phyloP scores from a whole-genome alignment of 2,888 invertebrate genomes.

The Epistrophella euchroma region DNA sequence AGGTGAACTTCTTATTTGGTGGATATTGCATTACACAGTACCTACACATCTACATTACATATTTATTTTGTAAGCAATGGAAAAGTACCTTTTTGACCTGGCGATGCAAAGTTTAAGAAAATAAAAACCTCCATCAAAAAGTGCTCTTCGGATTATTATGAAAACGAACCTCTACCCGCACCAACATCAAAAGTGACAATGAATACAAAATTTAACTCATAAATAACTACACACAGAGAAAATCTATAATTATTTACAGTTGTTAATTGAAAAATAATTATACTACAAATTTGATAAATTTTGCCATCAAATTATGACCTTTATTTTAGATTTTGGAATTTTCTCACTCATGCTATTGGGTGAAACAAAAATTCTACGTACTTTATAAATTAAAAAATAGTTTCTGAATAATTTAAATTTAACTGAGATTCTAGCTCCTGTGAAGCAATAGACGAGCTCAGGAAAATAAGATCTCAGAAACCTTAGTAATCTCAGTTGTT shows the following conservation, averaged over 20 bases:
- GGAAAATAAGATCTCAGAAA: no score
- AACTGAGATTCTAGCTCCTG: no score
- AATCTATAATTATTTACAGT: neutral
- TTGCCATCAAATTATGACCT: no score
- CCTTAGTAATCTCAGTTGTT: no score
- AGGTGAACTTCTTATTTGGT: slow-evolving; percentile 34
- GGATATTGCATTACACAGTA: slow-evolving; percentile 1
- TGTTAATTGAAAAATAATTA: neutral
- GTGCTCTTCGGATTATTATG: neutral
- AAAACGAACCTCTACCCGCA: neutral
- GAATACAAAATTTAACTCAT: neutral
- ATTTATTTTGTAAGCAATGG: neutral
- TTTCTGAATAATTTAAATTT: no score
- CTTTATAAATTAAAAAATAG: no score
- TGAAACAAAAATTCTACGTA: no score
- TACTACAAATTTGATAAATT: neutral
- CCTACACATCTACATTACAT: neutral
- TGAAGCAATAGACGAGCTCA: no score
- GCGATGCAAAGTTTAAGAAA: neutral
- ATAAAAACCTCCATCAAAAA: slow-evolving; percentile 4
- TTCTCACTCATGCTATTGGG: no score
- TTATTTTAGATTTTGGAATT: no score
- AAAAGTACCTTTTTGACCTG: neutral
- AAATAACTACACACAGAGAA: neutral
- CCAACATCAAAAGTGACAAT: slow-evolving; percentile 11